phyloP scores from a whole-genome alignment of 1,140 invertebrate genomes.

The Drosophila sp. region DNA sequence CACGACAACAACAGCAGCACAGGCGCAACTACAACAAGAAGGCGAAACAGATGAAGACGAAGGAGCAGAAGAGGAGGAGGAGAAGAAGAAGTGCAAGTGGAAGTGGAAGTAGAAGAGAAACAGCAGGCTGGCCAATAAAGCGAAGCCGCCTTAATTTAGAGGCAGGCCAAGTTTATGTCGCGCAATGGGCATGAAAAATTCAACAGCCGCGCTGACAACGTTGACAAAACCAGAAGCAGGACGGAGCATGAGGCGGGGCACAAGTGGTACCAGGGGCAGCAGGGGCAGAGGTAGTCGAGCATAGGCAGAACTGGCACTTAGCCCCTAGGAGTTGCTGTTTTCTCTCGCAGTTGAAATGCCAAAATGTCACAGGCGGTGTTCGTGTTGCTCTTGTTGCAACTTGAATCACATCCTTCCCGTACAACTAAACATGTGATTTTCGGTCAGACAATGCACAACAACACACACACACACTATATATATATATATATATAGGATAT shows the following conservation, averaged over 20 bases:
- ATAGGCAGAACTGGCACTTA: constrained; percentile 8
- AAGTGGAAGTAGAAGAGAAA: not conserved
- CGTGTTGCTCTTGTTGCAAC: constrained; percentile 58
- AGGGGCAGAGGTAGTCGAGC: not conserved
- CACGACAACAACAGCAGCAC: constrained; percentile 42
- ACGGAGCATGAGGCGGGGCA: not conserved
- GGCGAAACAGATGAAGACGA: constrained; percentile 9
- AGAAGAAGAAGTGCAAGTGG: constrained; percentile 26
- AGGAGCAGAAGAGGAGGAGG: constrained; percentile 2
- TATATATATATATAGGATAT: constrained; percentile 14
- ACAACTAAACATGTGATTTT: constrained; percentile 82
- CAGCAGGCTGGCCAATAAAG: constrained; percentile 68
- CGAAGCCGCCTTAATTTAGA: constrained; percentile 70
- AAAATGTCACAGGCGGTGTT: constrained; percentile 69
- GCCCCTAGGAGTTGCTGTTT: constrained; percentile 12
- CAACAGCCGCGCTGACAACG: constrained; percentile 61
- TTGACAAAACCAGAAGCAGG: constrained; percentile 21
- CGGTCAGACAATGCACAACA: constrained; percentile 65
- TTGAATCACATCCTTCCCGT: constrained; percentile 84
- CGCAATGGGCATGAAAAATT: constrained; percentile 78
- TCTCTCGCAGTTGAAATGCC: constrained; percentile 33
- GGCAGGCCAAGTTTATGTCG: constrained; percentile 63
- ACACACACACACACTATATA: constrained; percentile 18
- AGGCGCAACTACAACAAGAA: constrained; percentile 42
- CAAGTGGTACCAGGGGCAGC: not conserved